phyloP scores from a whole-genome alignment of 2,113 vertebrate genomes.

The Nymphicus hollandicus region DNA sequence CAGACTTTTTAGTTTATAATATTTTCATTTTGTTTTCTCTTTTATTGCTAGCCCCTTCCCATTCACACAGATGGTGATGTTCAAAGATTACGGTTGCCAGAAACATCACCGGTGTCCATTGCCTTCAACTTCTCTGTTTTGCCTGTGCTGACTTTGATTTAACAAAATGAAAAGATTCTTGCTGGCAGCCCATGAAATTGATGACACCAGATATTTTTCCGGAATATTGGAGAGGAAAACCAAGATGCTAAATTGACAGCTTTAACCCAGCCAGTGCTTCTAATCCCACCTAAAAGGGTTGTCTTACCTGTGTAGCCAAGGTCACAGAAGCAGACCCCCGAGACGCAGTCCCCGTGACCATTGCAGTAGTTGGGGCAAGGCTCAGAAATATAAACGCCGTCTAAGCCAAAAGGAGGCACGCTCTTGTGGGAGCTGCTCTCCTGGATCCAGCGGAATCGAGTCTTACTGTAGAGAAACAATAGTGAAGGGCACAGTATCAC shows the following conservation, averaged over 20 bases:
- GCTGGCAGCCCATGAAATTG: not conserved
- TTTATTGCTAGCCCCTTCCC: constrained; percentile 8
- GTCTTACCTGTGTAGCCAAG: constrained; percentile 90
- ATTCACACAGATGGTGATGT: constrained; percentile 33
- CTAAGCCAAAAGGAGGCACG: constrained; percentile 87
- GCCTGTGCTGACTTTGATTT: constrained; percentile 1
- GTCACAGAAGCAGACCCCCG: constrained; percentile 97
- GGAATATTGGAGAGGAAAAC: not conserved
- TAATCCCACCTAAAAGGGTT: not conserved
- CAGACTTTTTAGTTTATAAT: constrained; percentile 39
- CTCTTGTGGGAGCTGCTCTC: constrained; percentile 90
- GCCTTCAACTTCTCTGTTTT: constrained; percentile 19
- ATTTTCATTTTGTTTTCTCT: constrained; percentile 55
- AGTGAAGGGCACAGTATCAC: fast-evolving
- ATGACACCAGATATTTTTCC: not conserved
- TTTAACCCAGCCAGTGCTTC: not conserved
- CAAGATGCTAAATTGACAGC: not conserved
- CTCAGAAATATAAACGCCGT: constrained; percentile 95
- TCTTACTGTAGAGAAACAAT: constrained; percentile 81
- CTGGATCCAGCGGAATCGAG: constrained; percentile 97
- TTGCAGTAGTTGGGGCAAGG: constrained; percentile 93
- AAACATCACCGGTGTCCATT: not conserved
- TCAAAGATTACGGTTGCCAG: not conserved
- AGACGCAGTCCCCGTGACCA: constrained; percentile 93
- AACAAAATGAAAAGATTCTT: constrained; percentile 4